These are phyloP conservation scores for Nematolebias whitei DNA, from an alignment of 2,113 vertebrate genomes.

Conservation along the genomic window DNA sequence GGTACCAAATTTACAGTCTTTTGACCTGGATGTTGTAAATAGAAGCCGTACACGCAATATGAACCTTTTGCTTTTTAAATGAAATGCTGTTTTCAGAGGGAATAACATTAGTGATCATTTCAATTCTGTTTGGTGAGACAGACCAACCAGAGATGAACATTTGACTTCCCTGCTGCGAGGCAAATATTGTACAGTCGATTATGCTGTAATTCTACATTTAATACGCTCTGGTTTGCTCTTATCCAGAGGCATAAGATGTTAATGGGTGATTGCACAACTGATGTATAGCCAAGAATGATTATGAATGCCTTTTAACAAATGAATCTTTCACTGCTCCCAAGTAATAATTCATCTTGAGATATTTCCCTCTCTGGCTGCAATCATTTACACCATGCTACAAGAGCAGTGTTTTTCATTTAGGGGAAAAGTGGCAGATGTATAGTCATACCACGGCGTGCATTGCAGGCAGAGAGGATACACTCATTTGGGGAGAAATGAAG, in stretches of 20 bases:
- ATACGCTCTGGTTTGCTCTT: constrained; percentile 50
- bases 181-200: constrained; percentile 39
- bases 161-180: constrained; percentile 33
- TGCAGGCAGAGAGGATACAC: constrained; percentile 47
- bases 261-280: constrained; percentile 54
- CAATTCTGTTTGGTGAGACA: constrained; percentile 20
- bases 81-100: constrained; percentile 21
- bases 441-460: constrained; percentile 19
- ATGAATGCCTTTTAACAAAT: constrained; percentile 53
- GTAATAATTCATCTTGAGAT: constrained; percentile 48
- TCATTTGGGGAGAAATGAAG: constrained; percentile 60
- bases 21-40: constrained; percentile 1
- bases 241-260: constrained; percentile 63
- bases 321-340: constrained; percentile 40
- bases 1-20: neutral
- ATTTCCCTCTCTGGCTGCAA: constrained; percentile 23
- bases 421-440: constrained; percentile 53
- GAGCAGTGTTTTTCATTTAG: constrained; percentile 45
- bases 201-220: constrained; percentile 48
- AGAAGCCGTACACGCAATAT: neutral
- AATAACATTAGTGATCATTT: constrained; percentile 32
- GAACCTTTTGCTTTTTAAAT: constrained; percentile 3
- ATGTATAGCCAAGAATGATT: constrained; percentile 53
- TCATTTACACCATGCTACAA: constrained; percentile 35
- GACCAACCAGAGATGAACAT: constrained; percentile 24